phyloP scores from a whole-genome alignment of 2,113 vertebrate species.

The Petaurus breviceps region DNA sequence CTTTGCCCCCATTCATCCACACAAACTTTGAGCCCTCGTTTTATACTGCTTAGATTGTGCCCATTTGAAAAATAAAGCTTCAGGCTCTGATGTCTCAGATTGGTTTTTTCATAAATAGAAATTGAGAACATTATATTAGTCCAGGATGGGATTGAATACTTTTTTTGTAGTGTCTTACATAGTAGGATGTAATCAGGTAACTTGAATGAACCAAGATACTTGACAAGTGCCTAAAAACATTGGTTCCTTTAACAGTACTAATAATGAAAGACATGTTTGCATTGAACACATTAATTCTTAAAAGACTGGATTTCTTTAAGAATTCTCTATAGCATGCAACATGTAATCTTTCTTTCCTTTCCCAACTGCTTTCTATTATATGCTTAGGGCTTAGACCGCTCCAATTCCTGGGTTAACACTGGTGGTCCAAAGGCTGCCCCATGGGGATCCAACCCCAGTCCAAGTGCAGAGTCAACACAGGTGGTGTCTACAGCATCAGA shows the following conservation, averaged over 20 bases:
- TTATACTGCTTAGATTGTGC: not conserved
- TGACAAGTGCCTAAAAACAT: slow-evolving; percentile 34
- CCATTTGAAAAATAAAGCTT: slow-evolving; percentile 39
- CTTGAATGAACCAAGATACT: slow-evolving; percentile 65
- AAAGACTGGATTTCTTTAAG: slow-evolving; percentile 78
- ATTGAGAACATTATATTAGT: slow-evolving; percentile 33
- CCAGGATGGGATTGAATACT: slow-evolving; percentile 45
- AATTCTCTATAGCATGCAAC: slow-evolving; percentile 84
- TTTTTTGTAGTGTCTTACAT: not conserved
- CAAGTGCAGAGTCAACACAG: slow-evolving; percentile 97
- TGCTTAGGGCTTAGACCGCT: slow-evolving; percentile 99
- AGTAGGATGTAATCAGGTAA: slow-evolving; percentile 48
- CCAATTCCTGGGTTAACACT: slow-evolving; percentile 99
- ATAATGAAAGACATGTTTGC: slow-evolving; percentile 78
- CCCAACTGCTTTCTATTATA: slow-evolving; percentile 89
- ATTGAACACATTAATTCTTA: slow-evolving; percentile 68
- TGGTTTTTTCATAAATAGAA: slow-evolving; percentile 37
- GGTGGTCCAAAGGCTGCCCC: slow-evolving; percentile 98
- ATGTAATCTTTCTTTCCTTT: slow-evolving; percentile 92
- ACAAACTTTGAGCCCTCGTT: not conserved
- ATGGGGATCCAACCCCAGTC: slow-evolving; percentile 99
- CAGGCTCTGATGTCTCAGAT: slow-evolving; percentile 17
- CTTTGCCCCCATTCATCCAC: not conserved
- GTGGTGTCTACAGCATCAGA: slow-evolving; percentile 90
- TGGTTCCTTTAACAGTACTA: slow-evolving; percentile 78